Evolutionary conservation across 2,888 invertebrate species (phyloP).

Genomic region (Tenthredo distinguenda): DNA sequence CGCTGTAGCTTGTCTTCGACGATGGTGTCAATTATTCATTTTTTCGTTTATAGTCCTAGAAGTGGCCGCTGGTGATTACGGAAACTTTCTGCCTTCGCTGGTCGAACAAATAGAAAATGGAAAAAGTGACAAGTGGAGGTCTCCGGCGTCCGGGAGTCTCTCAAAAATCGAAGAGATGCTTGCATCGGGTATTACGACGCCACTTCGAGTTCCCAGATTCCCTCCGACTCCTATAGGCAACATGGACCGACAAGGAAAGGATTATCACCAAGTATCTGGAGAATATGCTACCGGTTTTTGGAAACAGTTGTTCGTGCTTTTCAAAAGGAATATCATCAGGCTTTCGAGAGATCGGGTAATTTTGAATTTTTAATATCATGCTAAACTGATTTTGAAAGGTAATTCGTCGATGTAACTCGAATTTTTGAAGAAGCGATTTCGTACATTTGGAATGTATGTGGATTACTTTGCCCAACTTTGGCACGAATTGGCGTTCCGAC

Average conservation of each 20-base stretch:
- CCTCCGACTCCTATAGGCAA: conserved; percentile 60
- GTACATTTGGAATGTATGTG: neutral
- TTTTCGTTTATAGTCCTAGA: conserved; percentile 84
- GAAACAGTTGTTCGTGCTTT: conserved; percentile 81
- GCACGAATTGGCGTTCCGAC: neutral
- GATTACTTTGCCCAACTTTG: neutral
- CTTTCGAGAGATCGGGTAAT: conserved; percentile 84
- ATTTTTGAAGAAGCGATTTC: neutral
- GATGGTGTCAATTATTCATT: neutral
- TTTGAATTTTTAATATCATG: conserved; percentile 7
- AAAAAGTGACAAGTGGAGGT: conserved; percentile 80
- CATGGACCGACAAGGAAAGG: conserved; percentile 64
- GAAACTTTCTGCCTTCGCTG: conserved; percentile 80
- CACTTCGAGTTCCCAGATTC: conserved; percentile 78
- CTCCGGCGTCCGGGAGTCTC: conserved; percentile 60
- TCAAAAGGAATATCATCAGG: conserved; percentile 83
- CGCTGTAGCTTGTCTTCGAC: neutral
- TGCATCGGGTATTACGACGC: conserved; percentile 79
- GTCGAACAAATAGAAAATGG: conserved; percentile 84
- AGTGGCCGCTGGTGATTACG: conserved; percentile 90
- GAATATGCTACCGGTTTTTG: conserved; percentile 82
- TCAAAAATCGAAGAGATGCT: conserved; percentile 78
- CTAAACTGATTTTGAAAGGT: neutral
- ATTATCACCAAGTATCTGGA: conserved; percentile 73
- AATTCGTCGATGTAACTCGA: neutral